A percentile compares a stretch with the other conserved stretches of the same genome.
phyloP scores from a whole-genome alignment of 2,797 vertebrate species.

The Tauraco hartlaubi region DNA sequence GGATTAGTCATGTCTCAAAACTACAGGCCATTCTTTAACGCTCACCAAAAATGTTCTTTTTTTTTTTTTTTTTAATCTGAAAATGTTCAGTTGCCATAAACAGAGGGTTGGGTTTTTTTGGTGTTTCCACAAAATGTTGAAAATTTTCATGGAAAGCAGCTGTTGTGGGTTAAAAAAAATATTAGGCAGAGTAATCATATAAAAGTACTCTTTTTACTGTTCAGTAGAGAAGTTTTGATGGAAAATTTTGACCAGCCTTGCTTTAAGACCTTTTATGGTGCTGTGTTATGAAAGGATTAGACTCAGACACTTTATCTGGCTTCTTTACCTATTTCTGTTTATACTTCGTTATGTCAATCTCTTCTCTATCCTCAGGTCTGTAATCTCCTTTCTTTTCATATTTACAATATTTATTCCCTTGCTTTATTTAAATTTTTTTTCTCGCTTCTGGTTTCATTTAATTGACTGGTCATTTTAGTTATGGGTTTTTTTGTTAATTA shows the following conservation, averaged over 20 bases:
- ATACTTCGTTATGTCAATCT: background rate
- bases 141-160: constrained; percentile 65
- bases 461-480: background rate
- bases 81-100: constrained; percentile 14
- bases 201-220: background rate
- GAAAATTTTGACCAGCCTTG: constrained; percentile 31
- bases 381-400: background rate
- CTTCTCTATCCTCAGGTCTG: background rate
- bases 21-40: constrained; percentile 31
- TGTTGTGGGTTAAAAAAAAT: constrained; percentile 10
- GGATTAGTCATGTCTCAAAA: constrained; percentile 39
- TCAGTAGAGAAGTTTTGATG: constrained; percentile 1
- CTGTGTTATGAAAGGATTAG: constrained; percentile 6
- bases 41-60: background rate
- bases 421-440: background rate
- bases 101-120: background rate
- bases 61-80: background rate
- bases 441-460: background rate
- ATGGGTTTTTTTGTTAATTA: background rate
- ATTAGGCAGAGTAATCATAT: background rate
- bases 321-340: background rate
- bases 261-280: constrained; percentile 13
- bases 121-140: constrained; percentile 33
- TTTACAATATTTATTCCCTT: background rate
- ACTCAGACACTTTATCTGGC: background rate